phyloP scores from a whole-genome alignment of 2,113 vertebrate genomes.

The Stomatorhinus ivindoensis region DNA sequence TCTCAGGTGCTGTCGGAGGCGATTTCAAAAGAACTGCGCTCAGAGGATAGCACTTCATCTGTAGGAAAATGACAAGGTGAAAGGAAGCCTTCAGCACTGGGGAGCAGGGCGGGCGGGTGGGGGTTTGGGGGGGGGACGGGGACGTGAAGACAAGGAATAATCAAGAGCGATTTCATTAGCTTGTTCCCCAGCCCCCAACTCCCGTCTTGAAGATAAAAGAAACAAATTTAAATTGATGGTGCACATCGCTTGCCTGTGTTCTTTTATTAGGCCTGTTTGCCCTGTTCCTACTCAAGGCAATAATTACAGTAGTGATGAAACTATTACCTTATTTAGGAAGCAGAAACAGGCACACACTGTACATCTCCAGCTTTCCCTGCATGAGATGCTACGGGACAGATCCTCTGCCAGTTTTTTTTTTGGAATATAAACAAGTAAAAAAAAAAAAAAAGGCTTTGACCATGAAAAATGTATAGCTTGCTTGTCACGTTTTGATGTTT shows the following conservation, averaged over 20 bases:
- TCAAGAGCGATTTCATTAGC: constrained; percentile 47
- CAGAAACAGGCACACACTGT: neutral
- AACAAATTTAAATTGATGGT: constrained; percentile 49
- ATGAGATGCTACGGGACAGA: neutral
- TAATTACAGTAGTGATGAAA: constrained; percentile 11
- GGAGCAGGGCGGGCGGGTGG: neutral
- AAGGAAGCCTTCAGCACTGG: neutral
- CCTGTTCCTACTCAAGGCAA: neutral
- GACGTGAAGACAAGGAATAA: constrained; percentile 31
- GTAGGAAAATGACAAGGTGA: constrained; percentile 1
- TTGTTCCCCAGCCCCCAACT: constrained; percentile 49
- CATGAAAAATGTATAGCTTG: neutral
- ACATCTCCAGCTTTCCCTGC: neutral
- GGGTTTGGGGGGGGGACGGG: neutral
- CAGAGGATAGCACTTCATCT: neutral
- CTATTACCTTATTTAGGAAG: neutral
- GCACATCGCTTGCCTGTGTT: constrained; percentile 34
- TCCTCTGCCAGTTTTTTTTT: neutral
- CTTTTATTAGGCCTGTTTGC: constrained; percentile 8
- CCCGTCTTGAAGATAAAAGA: constrained; percentile 36
- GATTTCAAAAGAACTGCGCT: neutral
- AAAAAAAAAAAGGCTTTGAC: neutral
- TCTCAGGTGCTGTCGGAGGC: neutral
- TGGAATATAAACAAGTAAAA: neutral
- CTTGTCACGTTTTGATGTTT: neutral